phyloP scores from a whole-genome alignment of 2,113 vertebrate species.

The Cyanoliseus patagonus region DNA sequence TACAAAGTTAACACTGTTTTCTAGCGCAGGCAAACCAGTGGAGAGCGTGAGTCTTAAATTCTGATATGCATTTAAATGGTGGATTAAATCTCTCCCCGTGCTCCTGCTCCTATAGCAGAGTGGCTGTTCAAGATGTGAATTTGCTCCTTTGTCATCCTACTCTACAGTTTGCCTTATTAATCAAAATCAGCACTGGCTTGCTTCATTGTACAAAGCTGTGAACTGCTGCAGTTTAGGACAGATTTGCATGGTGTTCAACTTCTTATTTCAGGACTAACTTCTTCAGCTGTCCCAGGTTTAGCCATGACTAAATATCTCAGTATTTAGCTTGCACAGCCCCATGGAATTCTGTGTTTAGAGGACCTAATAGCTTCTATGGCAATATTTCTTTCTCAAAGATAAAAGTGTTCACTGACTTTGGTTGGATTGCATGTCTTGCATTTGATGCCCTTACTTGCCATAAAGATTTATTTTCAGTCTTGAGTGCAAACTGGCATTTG shows the following conservation, averaged over 20 bases:
- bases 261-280: slow-evolving; percentile 15
- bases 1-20: background rate
- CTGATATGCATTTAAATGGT: background rate
- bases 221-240: background rate
- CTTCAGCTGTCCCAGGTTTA: background rate
- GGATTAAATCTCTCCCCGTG: background rate
- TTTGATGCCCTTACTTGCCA: background rate
- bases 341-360: background rate
- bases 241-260: background rate
- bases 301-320: background rate
- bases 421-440: slow-evolving; percentile 15
- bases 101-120: background rate
- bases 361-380: background rate
- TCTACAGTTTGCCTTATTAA: background rate
- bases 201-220: background rate
- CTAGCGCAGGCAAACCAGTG: background rate
- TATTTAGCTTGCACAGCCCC: background rate
- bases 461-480: background rate
- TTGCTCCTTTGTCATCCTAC: background rate
- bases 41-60: background rate
- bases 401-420: background rate
- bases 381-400: background rate
- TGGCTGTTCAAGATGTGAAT: background rate
- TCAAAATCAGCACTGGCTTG: background rate
- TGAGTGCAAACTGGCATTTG: background rate